Base-by-base conservation (phyloP, 2,113 vertebrate genomes). In the Grus americana region DNA sequence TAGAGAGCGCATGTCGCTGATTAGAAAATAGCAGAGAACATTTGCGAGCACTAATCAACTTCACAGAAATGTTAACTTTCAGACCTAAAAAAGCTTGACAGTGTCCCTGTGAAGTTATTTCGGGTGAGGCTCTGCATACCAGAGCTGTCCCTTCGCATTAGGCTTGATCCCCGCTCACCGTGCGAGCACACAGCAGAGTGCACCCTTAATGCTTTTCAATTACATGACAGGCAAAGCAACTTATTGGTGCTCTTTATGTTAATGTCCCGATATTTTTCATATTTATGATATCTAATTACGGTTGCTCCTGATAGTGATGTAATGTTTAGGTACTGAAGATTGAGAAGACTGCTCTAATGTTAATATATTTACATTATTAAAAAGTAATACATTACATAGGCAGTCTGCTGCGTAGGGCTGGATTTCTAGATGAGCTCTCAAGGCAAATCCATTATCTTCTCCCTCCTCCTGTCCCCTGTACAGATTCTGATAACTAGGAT, bases 351-450 rank as follows among this genome's bases (percentile, higher is more conserved):
- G 38, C 85, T 93, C 75, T 97, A 95, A 96, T 71, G 79, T 93
- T 97, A 95, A 97, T 97, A 92, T 97, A 97, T 98, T 97, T 97
- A 95, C 90, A 92, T 97, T 97, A 98, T 97, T 98, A 97, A 96
- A 92, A 97, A 94, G 80, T 88, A 97, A 95, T 97, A 86, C 79
- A 86, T 97, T 97, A 93, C 66, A 82, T 32, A 95, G 90, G 92
- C 68, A 94, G 91, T 81, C 68, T 93, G 95, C 93, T 94, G 62
- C 5, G 20, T 72, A 74, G 71, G 76, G 66, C 61, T 93, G 92
- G 90, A 93, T 91, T 93, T 96, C 63, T 49, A 92, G 97, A 97
- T 97, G 86, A 95, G 71, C 57, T 96, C 96, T 97, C 93, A 58
- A 97, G 97, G 95, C 75, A 97, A 96, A 98, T 96, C 81, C 79